Evolutionary conservation across 2,797 vertebrate species (phyloP).

Genomic region (Semotilus atromaculatus): DNA sequence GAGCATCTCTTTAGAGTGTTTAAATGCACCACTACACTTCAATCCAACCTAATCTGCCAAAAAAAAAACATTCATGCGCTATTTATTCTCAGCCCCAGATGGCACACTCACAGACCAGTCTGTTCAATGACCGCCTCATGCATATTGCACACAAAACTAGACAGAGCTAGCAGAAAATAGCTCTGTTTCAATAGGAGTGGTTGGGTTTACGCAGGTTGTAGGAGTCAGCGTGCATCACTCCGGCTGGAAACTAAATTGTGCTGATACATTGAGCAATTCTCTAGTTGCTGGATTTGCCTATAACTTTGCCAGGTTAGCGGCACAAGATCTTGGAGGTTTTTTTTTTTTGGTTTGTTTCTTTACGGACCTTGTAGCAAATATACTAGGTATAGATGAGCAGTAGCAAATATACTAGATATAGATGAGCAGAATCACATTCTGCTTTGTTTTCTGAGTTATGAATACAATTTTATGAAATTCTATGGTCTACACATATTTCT

Average conservation of each 20-base stretch:
- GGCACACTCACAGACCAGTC: slow-evolving; percentile 8
- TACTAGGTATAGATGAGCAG: not conserved
- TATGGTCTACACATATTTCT: not conserved
- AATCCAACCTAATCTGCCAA: slow-evolving; percentile 28
- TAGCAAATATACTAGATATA: not conserved
- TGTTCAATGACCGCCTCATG: slow-evolving; percentile 13
- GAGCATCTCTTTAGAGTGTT: not conserved
- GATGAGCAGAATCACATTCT: not conserved
- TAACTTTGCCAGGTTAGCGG: not conserved
- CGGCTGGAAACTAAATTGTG: not conserved
- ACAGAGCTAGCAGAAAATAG: not conserved
- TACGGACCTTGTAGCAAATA: not conserved
- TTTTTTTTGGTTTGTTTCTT: no score
- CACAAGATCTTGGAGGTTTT: no score
- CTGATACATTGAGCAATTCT: not conserved
- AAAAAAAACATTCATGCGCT: not conserved
- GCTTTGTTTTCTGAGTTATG: not conserved
- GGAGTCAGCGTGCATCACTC: not conserved
- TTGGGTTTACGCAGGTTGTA: not conserved
- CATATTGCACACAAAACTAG: slow-evolving; percentile 20
- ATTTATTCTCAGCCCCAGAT: slow-evolving; percentile 13
- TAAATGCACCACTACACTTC: slow-evolving; percentile 36
- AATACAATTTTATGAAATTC: not conserved
- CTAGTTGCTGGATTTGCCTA: not conserved
- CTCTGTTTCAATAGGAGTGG: not conserved